phyloP scores from a whole-genome alignment of 2,888 invertebrate genomes.

The Zhengitettix transpicula region DNA sequence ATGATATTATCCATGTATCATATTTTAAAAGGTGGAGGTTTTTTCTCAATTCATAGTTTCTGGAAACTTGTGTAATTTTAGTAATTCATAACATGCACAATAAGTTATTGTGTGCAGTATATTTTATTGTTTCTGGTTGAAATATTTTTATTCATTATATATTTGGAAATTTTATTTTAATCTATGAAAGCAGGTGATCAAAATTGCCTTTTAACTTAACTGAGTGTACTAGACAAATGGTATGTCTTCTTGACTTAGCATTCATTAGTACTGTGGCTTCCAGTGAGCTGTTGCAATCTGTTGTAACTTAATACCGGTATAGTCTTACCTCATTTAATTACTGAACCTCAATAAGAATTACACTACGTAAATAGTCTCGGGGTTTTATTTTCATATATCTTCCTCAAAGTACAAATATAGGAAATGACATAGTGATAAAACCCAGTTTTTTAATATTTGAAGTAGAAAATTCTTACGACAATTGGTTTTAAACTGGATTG shows the following conservation, averaged over 20 bases:
- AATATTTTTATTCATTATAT: too few species aligned
- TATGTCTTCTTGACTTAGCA: neutral
- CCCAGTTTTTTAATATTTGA: neutral
- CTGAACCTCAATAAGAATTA: neutral
- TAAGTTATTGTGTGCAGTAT: too few species aligned
- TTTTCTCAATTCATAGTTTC: too few species aligned
- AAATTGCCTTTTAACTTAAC: too few species aligned
- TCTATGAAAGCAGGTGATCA: too few species aligned
- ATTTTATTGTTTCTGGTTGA: too few species aligned
- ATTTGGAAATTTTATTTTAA: too few species aligned
- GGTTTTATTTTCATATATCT: constrained; percentile 3
- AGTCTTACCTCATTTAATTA: constrained; percentile 1
- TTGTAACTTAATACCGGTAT: constrained; percentile 3
- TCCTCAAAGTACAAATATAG: constrained; percentile 8
- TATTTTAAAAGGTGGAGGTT: too few species aligned
- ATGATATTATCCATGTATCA: too few species aligned
- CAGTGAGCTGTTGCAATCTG: constrained; percentile 4
- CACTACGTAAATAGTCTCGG: constrained; percentile 5
- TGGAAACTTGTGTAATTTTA: too few species aligned
- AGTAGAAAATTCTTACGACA: neutral
- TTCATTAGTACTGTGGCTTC: constrained; percentile 6
- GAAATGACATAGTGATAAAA: neutral
- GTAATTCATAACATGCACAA: too few species aligned
- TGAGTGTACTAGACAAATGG: neutral
- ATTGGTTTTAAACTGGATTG: neutral